Conservation (phyloP, 37 sponge, comb jelly and placozoan genomes). For the Aplysina aerophoba region DNA sequence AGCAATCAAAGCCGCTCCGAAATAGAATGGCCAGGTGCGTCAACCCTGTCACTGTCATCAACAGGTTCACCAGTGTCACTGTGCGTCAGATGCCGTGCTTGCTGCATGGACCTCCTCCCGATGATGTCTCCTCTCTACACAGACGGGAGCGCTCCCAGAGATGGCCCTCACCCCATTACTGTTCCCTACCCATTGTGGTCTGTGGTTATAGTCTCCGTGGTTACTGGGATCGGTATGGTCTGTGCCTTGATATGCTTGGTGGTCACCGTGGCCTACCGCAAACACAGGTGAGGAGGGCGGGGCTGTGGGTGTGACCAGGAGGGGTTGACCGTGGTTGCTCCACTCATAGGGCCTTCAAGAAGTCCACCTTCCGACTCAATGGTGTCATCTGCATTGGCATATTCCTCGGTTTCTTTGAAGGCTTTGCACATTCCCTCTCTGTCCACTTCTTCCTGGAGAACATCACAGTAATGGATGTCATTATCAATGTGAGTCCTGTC, state of each 20-base stretch:
- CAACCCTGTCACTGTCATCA: no score
- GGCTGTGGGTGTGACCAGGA: not conserved
- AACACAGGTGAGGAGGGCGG: constrained; percentile 1
- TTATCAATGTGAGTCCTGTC: not conserved
- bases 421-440: not conserved
- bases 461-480: not conserved
- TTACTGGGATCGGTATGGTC: constrained; percentile 9
- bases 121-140: not conserved
- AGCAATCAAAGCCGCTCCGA: no score
- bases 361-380: constrained; percentile 1
- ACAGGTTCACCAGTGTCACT: no score
- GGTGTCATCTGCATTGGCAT: not conserved
- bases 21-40: no score
- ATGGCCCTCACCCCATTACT: not conserved
- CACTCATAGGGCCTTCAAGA: constrained; percentile 10
- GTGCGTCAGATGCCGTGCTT: no score
- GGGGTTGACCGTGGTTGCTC: not conserved
- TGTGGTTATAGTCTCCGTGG: not conserved
- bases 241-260: not conserved
- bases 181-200: not conserved
- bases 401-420: not conserved
- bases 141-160: not conserved
- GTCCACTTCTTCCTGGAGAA: not conserved
- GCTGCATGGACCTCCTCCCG: no score
- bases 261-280: not conserved